These are phyloP conservation scores for Montipora capricornis DNA, from an alignment of 64 coral and sea anemone genomes.

Conservation along the genomic window DNA sequence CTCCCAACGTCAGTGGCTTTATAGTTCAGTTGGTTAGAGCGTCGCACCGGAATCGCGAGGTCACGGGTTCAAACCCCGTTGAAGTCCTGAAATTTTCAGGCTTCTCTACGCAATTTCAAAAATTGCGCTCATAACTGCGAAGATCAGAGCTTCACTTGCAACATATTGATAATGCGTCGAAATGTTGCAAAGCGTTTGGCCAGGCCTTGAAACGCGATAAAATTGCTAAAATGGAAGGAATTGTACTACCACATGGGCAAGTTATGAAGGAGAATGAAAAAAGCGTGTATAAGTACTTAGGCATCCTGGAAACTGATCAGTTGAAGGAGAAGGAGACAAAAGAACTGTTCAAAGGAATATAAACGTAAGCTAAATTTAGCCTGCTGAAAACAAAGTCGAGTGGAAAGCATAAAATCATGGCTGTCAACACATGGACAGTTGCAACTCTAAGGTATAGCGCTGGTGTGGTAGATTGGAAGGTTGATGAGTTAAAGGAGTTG, in stretches of 20 bases:
- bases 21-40: too few species aligned
- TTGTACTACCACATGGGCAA: background rate
- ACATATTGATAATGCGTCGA: too few species aligned
- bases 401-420: conserved; percentile 8
- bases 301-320: conserved; percentile 7
- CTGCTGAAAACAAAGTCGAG: background rate
- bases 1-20: too few species aligned
- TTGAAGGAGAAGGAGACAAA: background rate
- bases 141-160: too few species aligned
- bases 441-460: background rate
- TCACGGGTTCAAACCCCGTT: too few species aligned
- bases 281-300: background rate
- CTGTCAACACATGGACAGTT: background rate
- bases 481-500: too few species aligned
- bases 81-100: too few species aligned
- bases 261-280: background rate
- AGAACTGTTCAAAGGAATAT: conserved; percentile 3
- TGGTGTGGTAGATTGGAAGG: too few species aligned
- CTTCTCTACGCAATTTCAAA: too few species aligned
- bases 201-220: background rate
- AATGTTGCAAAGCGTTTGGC: too few species aligned
- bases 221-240: conserved; percentile 3
- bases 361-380: background rate
- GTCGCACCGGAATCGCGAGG: too few species aligned
- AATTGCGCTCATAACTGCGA: too few species aligned